A percentile compares a stretch with the other conserved stretches of the same genome.
phyloP scores from a whole-genome alignment of 2,113 vertebrate genomes.

The Coreoperca whiteheadi region DNA sequence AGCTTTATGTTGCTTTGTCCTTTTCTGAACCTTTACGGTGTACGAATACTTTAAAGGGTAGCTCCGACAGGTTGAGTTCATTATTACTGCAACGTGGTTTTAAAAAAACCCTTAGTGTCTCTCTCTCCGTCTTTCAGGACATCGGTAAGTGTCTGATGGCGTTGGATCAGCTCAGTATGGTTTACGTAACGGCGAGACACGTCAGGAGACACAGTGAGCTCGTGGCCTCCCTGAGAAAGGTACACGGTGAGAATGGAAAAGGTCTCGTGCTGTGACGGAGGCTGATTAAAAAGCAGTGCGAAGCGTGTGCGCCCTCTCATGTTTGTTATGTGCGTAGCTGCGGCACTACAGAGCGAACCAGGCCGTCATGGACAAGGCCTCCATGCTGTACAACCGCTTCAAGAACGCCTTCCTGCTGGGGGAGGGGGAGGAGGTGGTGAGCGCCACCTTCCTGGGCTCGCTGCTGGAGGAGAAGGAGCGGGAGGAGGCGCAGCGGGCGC shows the following conservation, averaged over 20 bases:
- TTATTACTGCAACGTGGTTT: too few relatives aligned
- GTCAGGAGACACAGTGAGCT: slow-evolving; percentile 96
- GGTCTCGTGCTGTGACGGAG: too few relatives aligned
- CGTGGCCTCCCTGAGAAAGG: slow-evolving; percentile 93
- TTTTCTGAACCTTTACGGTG: too few relatives aligned
- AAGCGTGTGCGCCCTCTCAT: too few relatives aligned
- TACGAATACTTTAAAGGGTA: too few relatives aligned
- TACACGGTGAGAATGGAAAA: slow-evolving; percentile 47
- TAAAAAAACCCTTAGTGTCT: too few relatives aligned
- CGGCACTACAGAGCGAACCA: slow-evolving; percentile 91
- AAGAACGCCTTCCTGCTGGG: slow-evolving; percentile 95
- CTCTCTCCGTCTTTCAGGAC: slow-evolving; percentile 82
- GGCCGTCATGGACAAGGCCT: slow-evolving; percentile 95
- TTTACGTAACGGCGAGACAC: slow-evolving; percentile 93
- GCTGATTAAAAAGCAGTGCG: too few relatives aligned
- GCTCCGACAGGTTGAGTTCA: too few relatives aligned
- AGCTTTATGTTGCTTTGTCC: too few relatives aligned
- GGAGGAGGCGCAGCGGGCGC: slow-evolving; percentile 85
- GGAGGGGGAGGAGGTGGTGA: slow-evolving; percentile 93
- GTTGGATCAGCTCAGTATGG: slow-evolving; percentile 92
- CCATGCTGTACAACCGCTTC: slow-evolving; percentile 97
- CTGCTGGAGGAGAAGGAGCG: slow-evolving; percentile 92
- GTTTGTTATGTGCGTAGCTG: slow-evolving; percentile 80
- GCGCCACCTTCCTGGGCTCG: slow-evolving; percentile 90
- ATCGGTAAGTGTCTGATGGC: slow-evolving; percentile 91